Evolutionary conservation across 2,113 vertebrate species (phyloP).

Genomic region (Cheirogaleus medius): DNA sequence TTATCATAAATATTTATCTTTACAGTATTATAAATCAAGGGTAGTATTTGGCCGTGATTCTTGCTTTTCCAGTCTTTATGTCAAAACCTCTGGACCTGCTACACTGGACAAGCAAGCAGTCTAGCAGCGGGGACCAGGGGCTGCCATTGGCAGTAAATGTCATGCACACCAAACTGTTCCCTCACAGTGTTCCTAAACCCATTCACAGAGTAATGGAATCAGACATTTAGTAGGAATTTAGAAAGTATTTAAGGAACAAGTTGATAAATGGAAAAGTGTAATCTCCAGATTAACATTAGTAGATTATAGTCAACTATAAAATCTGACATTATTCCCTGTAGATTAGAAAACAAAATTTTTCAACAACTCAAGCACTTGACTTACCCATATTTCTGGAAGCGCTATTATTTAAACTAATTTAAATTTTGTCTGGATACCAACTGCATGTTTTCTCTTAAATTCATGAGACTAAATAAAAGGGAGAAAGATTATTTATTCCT

Average conservation of each 20-base stretch:
- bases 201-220: not conserved
- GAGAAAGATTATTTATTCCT: not conserved
- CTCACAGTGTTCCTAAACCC: not conserved
- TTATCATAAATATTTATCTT: conserved; percentile 18
- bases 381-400: not conserved
- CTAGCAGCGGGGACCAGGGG: not conserved
- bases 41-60: not conserved
- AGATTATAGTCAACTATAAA: not conserved
- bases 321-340: not conserved
- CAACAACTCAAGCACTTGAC: not conserved
- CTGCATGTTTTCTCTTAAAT: not conserved
- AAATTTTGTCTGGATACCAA: not conserved
- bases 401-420: conserved; percentile 20
- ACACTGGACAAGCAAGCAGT: not conserved
- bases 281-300: not conserved
- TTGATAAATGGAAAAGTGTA: not conserved
- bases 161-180: not conserved
- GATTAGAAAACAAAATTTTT: not conserved
- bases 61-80: conserved; percentile 11
- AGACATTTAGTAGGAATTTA: not conserved
- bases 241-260: conserved; percentile 23
- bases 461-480: conserved; percentile 16
- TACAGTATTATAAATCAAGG: not conserved
- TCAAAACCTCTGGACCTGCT: not conserved
- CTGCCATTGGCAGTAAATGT: not conserved